Evolutionary conservation across 2,888 invertebrate genomes (phyloP), one percentile per base, ranked within the genome.

Genomic region (Mystacides longicornis): DNA sequence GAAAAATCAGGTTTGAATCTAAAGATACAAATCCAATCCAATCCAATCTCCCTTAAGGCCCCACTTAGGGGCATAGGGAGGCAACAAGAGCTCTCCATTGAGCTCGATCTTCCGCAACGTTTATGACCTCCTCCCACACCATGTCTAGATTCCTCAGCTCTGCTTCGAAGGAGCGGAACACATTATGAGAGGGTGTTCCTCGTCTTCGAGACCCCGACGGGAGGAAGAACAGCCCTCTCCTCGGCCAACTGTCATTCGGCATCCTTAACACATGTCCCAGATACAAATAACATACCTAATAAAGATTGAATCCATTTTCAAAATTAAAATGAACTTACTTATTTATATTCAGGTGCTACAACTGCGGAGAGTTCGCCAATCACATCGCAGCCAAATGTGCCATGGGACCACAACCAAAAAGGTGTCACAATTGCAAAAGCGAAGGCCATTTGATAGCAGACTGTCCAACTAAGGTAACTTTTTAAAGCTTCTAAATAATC

Each of bases 321-420:
- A 27, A 27, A 27, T 7, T 27, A 27, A 27, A 27, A 5, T 7
- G 11, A 27, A 27, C 27, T 5, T 27, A 7, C 5, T 27, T 18
- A 11, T 18, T 43, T 43, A 43, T n/a, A 43, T 43, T 18, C 70
- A 89, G 91, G 68, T 94, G 93, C 75, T 94, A 93, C 72, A 94
- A 94, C 71, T 94, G 93, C 67, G 93, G 93, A 3, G 90, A 92
- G 71, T 92, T 93, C 68, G 89, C 91, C 49, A 93, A 93, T 72
- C 94, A 94, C 73, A 87, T 93, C 67, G 93, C 94, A 27, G 87
- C 91, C 31, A 92, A 92, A 70, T 94, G 94, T 72, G 82, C 84
- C 61, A 78, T 88, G 68, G 92, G 90, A 14, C 93, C 93, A 51
- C 87, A 91, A 74, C 93, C 93, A 65, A 93, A 93, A 75, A 81